Evolutionary conservation across 2,888 invertebrate species (phyloP).

Genomic region (Melinaea menophilus): DNA sequence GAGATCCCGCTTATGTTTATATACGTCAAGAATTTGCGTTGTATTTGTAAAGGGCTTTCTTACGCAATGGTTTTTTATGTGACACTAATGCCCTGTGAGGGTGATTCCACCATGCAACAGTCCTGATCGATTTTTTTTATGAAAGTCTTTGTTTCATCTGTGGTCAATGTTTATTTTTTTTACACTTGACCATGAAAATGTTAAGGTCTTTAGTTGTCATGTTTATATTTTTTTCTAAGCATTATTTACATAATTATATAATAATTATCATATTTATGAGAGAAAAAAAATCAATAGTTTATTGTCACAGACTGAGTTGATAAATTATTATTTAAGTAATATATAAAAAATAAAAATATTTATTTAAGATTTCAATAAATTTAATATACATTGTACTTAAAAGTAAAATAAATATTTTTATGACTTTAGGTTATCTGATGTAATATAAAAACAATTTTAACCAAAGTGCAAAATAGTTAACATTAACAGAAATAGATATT

Average conservation of each 20-base stretch:
- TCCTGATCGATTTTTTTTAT: slow-evolving; percentile 66
- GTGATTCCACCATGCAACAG: slow-evolving; percentile 12
- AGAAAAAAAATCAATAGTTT: neutral
- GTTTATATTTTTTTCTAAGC: slow-evolving; percentile 31
- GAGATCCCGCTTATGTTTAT: slow-evolving; percentile 75
- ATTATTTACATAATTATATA: neutral
- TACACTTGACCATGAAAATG: slow-evolving; percentile 73
- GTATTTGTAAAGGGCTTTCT: slow-evolving; percentile 65
- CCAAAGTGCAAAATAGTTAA: no score
- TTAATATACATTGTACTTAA: no score
- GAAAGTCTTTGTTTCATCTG: slow-evolving; percentile 66
- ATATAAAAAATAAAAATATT: no score
- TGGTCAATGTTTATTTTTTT: slow-evolving; percentile 60
- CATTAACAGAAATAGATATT: no score
- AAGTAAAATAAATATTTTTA: no score
- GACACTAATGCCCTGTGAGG: slow-evolving; percentile 11
- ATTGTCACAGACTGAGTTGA: neutral
- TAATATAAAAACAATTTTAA: no score
- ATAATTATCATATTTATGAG: neutral
- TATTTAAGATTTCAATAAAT: no score
- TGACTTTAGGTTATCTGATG: no score
- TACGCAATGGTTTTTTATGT: slow-evolving; percentile 58
- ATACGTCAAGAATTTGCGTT: slow-evolving; percentile 76
- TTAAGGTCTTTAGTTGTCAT: slow-evolving; percentile 53
- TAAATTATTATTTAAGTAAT: no score